Base-by-base conservation (phyloP, 2,113 vertebrate genomes). In the Psilopogon haemacephalus region DNA sequence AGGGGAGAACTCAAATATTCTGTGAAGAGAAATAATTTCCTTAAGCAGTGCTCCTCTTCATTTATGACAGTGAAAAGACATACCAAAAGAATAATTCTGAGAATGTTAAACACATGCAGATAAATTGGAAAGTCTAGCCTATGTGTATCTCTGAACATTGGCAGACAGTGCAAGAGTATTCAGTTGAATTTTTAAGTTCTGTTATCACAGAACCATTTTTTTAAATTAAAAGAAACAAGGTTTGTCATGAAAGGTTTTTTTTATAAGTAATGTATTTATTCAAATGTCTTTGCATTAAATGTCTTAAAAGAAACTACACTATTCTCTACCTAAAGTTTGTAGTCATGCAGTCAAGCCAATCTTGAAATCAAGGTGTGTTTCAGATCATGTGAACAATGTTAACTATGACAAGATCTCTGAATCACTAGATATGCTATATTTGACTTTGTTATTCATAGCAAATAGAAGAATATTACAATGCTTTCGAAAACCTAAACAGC, bases 391-490 rank as follows among this genome's bases (percentile, higher is more conserved):
- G 69, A 87, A 37, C 50, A 62, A 46, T 26, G 38, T 58, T 76
- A 73, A 89, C 70, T 24, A 8, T 32, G 62, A 8, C 38, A 69
- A 69, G 28, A 65, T 72, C n/a, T 89, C 86, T 73, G 75, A 91
- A 85, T 89, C 35, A 65, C 33, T 70, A 48, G 46, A 74, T 56
- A 30, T 14, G 26, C 63, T 91, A 37, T 85, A 72, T 95, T 91
- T 94, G n/a, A 82, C 67, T 82, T 89, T 71, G 69, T 65, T 89
- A 83, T 90, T 91, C 9, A 12, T 32, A 89, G 33, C 63, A 73
- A 91, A 83, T 42, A 73, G 24, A 81, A 88, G 33, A 91, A 84
- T 24, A 70, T 8, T 83, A 75, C 71, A 93, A 89, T 73, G 68
- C 32, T 93, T 85, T 89, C 84, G 73, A 89, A 85, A 59, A 70